phyloP scores from a whole-genome alignment of 2,888 invertebrate genomes.

The Andrena dorsata region DNA sequence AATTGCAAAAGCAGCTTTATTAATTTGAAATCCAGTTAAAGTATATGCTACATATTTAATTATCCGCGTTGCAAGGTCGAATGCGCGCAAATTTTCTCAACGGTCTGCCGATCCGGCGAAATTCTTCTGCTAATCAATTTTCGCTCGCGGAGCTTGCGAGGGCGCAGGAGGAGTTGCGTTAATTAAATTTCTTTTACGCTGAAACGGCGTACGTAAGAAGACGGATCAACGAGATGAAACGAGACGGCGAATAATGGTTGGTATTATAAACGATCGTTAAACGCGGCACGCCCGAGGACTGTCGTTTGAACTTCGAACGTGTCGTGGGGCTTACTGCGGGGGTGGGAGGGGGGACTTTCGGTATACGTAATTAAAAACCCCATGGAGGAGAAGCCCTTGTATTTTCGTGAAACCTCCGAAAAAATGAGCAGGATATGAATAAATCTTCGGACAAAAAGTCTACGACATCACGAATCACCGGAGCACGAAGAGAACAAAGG shows the following conservation, averaged over 20 bases:
- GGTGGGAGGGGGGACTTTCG: conserved; percentile 24
- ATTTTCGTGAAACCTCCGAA: conserved; percentile 26
- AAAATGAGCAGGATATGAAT: background rate
- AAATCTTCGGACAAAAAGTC: background rate
- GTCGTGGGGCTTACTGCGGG: conserved; percentile 21
- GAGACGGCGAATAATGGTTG: conserved; percentile 22
- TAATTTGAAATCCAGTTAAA: conserved; percentile 2
- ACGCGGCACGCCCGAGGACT: conserved; percentile 25
- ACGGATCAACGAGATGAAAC: conserved; percentile 13
- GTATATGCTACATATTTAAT: background rate
- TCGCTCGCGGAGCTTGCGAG: background rate
- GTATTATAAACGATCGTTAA: conserved; percentile 64
- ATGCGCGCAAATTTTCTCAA: background rate
- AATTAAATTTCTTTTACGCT: conserved; percentile 63
- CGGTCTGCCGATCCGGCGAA: background rate
- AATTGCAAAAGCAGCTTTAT: background rate
- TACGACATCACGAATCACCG: background rate
- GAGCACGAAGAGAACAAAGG: no score
- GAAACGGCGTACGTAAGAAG: conserved; percentile 37
- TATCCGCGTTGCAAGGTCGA: background rate
- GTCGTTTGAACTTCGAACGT: conserved; percentile 57
- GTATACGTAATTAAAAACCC: conserved; percentile 51
- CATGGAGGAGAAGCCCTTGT: conserved; percentile 1
- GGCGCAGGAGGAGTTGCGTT: conserved; percentile 20
- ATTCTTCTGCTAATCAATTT: conserved; percentile 35